A percentile compares a stretch with the other conserved stretches of the same genome.
Conservation (phyloP, 1,140 invertebrate genomes). For the Tribolium madens region DNA sequence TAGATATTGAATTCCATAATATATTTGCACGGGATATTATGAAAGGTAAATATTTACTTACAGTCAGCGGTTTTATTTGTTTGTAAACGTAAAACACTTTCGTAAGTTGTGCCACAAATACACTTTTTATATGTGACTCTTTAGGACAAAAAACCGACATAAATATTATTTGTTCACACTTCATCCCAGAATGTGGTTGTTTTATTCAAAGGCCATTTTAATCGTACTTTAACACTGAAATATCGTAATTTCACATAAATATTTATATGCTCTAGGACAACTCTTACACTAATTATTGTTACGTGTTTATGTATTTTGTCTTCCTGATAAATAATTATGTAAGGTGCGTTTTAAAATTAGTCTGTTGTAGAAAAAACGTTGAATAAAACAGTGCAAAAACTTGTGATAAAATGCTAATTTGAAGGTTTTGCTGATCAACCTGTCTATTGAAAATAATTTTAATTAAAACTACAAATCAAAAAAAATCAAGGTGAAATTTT, state of each 20-base stretch:
- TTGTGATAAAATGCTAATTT: background rate
- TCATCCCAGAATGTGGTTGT: background rate
- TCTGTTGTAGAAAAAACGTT: background rate
- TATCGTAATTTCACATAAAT: background rate
- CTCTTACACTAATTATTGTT: background rate
- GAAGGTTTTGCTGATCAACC: background rate
- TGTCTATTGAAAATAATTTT: background rate
- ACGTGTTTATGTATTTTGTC: background rate
- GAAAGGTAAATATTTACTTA: constrained; percentile 18
- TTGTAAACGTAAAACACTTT: constrained; percentile 19
- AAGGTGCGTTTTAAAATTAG: too few species aligned
- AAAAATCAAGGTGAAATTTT: background rate
- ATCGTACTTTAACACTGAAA: too few species aligned
- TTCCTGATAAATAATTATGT: background rate
- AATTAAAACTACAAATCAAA: background rate
- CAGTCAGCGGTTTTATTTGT: constrained; percentile 22
- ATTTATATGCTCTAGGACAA: background rate
- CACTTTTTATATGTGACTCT: background rate
- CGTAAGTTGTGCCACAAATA: constrained; percentile 21
- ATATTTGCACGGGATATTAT: background rate
- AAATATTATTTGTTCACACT: background rate
- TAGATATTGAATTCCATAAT: background rate
- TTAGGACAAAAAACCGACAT: too few species aligned
- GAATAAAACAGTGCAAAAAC: background rate
- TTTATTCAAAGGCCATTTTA: too few species aligned